Evolutionary conservation across 2,113 vertebrate species (phyloP).

Genomic region (Hyperoodon ampullatus): DNA sequence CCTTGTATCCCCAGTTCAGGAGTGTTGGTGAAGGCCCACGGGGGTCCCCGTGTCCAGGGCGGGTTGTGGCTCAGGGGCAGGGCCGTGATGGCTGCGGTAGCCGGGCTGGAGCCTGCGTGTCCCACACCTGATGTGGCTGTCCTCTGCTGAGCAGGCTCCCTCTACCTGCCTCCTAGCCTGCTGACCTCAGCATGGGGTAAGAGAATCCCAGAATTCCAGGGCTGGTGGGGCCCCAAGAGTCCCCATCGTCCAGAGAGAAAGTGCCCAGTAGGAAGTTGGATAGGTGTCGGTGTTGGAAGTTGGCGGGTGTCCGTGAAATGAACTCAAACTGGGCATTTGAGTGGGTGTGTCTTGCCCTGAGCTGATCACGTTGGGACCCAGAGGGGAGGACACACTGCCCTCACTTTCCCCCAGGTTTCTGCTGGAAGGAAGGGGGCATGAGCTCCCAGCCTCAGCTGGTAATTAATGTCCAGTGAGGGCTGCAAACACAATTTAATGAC

Average conservation of each 20-base stretch:
- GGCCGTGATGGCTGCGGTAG: fast-evolving
- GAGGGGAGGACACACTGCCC: neutral
- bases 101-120: fast-evolving
- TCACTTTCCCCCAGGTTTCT: neutral
- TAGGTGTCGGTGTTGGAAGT: no score
- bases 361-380: neutral
- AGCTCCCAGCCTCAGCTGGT: neutral
- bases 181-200: neutral
- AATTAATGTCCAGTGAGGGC: neutral
- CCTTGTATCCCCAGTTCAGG: neutral
- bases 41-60: neutral
- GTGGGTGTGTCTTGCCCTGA: neutral
- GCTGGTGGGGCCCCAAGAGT: neutral
- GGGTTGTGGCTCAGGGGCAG: neutral
- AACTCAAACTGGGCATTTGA: neutral
- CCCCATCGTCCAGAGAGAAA: neutral
- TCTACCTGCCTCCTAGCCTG: neutral
- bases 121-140: fast-evolving
- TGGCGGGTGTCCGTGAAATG: fast-evolving
- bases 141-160: neutral
- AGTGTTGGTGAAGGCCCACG: fast-evolving
- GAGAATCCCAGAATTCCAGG: neutral
- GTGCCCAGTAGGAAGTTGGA: fast-evolving
- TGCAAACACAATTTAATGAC: neutral
- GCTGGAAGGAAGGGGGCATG: neutral